These are phyloP conservation scores for Enteromius afrohamiltoni DNA, from an alignment of 2,797 vertebrate species.

Conservation along the genomic window DNA sequence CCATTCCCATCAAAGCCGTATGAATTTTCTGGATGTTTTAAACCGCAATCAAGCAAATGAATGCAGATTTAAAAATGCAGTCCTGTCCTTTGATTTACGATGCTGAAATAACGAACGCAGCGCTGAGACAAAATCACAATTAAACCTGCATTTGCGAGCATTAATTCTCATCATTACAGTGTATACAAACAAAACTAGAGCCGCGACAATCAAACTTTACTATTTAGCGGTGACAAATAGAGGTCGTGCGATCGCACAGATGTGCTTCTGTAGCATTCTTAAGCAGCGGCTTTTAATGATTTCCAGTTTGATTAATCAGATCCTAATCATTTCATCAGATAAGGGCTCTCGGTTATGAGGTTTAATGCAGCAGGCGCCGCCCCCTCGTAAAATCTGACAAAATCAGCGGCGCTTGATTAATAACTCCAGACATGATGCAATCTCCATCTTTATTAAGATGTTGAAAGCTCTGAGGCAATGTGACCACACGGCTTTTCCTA, in stretches of 20 bases:
- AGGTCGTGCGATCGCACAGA: conserved; percentile 26
- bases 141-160: conserved; percentile 22
- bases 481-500: conserved; percentile 45
- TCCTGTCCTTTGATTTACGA: conserved; percentile 27
- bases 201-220: conserved; percentile 24
- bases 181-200: conserved; percentile 27
- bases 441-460: conserved; percentile 81
- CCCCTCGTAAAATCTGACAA: conserved; percentile 19
- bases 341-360: conserved; percentile 73
- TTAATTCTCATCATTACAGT: conserved; percentile 49
- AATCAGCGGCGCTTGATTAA: conserved; percentile 71
- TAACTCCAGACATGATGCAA: conserved; percentile 75
- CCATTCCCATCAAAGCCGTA: neutral
- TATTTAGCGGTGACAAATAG: conserved; percentile 9
- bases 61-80: conserved; percentile 46
- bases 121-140: conserved; percentile 42
- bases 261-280: conserved; percentile 35
- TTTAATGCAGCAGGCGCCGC: conserved; percentile 68
- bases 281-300: conserved; percentile 61
- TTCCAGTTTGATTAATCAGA: conserved; percentile 72
- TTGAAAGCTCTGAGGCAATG: conserved; percentile 73
- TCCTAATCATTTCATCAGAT: conserved; percentile 77
- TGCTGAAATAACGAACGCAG: conserved; percentile 14
- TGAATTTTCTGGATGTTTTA: neutral
- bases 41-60: conserved; percentile 60